Percentiles rank a stretch among this genome's conserved stretches.
Evolutionary conservation across 1,140 invertebrate genomes (phyloP).

Genomic region (Aphaenogaster floridana): DNA sequence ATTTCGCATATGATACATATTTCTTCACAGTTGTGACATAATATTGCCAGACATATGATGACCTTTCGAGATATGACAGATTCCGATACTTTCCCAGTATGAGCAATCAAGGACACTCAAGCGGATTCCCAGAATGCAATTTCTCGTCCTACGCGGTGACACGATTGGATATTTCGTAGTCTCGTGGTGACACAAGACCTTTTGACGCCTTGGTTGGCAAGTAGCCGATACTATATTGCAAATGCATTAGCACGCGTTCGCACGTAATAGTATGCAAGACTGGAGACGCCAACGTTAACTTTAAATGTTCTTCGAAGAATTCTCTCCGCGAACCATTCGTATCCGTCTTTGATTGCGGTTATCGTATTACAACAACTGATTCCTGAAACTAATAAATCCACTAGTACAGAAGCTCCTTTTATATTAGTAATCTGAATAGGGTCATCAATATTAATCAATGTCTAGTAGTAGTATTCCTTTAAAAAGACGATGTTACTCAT

Average conservation of each 20-base stretch:
- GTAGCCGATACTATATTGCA: constrained; percentile 18
- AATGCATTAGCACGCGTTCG: constrained; percentile 67
- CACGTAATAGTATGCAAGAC: constrained; percentile 37
- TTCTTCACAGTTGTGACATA: neutral
- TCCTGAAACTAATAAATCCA: constrained; percentile 30
- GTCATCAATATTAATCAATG: constrained; percentile 20
- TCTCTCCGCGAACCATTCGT: constrained; percentile 5
- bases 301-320: constrained; percentile 28
- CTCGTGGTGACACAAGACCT: constrained; percentile 62
- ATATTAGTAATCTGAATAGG: neutral
- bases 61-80: neutral
- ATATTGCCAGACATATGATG: neutral
- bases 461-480: neutral
- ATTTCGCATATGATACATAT: neutral
- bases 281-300: constrained; percentile 32
- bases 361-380: constrained; percentile 13
- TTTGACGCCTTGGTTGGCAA: constrained; percentile 53
- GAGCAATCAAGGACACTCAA: constrained; percentile 58
- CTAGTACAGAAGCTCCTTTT: neutral
- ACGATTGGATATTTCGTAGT: constrained; percentile 54
- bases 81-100: constrained; percentile 12
- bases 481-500: neutral
- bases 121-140: constrained; percentile 73
- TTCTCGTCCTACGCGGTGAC: constrained; percentile 67
- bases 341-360: constrained; percentile 25